Evolutionary conservation across 1,140 invertebrate genomes (phyloP).

Genomic region (Elymnias hypermnestra): DNA sequence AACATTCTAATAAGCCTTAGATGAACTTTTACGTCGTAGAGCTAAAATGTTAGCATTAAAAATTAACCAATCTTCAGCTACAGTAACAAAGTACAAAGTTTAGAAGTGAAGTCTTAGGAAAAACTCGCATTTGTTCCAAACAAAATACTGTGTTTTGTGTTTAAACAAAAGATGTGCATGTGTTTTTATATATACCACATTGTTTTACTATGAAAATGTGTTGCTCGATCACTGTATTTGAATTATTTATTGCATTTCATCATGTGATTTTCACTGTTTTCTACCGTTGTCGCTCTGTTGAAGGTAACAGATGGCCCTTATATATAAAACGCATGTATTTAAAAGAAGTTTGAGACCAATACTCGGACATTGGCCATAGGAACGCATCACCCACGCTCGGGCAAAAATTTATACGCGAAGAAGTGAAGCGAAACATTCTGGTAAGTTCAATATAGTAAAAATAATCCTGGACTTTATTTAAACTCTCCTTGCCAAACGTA

Average conservation of each 20-base stretch:
- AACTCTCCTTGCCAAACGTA: too few species aligned
- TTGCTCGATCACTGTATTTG: neutral
- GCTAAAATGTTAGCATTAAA: too few species aligned
- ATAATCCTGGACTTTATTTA: too few species aligned
- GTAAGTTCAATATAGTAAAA: too few species aligned
- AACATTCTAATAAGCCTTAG: too few species aligned
- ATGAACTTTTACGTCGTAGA: too few species aligned
- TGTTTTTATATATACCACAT: neutral
- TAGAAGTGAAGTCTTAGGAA: too few species aligned
- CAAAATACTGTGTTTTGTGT: neutral
- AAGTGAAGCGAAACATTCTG: neutral
- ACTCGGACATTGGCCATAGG: conserved; percentile 8
- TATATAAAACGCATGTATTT: conserved; percentile 11
- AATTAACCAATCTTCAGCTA: too few species aligned
- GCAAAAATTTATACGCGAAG: neutral
- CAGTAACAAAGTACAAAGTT: too few species aligned
- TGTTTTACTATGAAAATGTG: neutral
- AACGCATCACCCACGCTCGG: neutral
- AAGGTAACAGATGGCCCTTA: conserved; percentile 40
- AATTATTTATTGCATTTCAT: conserved; percentile 27
- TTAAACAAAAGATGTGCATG: neutral
- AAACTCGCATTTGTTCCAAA: neutral
- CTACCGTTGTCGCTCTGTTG: conserved; percentile 61
- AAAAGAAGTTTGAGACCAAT: conserved; percentile 9
- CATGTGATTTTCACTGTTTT: conserved; percentile 36